Evolutionary conservation across 2,888 invertebrate genomes (phyloP), one percentile per base, ranked within the genome.

Genomic region (Polydrusus pterygomalis): DNA sequence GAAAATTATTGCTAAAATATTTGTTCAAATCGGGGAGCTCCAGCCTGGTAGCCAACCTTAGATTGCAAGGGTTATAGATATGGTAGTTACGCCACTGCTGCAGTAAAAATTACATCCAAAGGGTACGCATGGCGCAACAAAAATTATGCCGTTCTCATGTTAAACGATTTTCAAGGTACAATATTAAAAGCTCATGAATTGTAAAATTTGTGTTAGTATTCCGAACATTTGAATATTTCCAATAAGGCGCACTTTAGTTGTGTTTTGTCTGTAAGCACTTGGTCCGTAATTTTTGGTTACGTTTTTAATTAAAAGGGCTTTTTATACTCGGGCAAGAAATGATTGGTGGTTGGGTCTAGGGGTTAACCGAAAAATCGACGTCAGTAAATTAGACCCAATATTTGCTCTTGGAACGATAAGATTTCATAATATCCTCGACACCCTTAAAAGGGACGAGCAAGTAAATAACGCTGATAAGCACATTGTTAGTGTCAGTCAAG

Each of bases 401-500:
- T 81, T 81, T 81, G 79, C 81, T 78, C 51, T 71, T 74, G 77
- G 73, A 49, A 47, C 78, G 82, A 84, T 81, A 82, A 84, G 79
- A 79, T 82, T 75, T 79, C 75, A 78, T 74, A 78, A 80, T 78
- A 77, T 62, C 30, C 75, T 65, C 69, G 76, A 64, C 79, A 80
- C 81, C 81, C 82, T 80, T 79, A 81, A 75, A 78, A 80, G 78
- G 71, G 74, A 68, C 73, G 77, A 79, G 77, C 79, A 73, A 82
- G 78, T 78, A 81, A 82, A 82, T 79, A 80, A 78, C 72, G 54
- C 74, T 79, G 81, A 84, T 82, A 82, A 81, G 81, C 78, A 77
- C 72, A 80, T 77, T 82, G 81, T 79, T 78, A 80, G 80, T 82
- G 77, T 81, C 80, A 80, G 74, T 81, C 79, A 78, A 78, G 77